Percentiles rank a stretch among this genome's conserved stretches.
These are phyloP conservation scores for Carassius carassius DNA, from an alignment of 2,113 vertebrate genomes.

Conservation along the genomic window DNA sequence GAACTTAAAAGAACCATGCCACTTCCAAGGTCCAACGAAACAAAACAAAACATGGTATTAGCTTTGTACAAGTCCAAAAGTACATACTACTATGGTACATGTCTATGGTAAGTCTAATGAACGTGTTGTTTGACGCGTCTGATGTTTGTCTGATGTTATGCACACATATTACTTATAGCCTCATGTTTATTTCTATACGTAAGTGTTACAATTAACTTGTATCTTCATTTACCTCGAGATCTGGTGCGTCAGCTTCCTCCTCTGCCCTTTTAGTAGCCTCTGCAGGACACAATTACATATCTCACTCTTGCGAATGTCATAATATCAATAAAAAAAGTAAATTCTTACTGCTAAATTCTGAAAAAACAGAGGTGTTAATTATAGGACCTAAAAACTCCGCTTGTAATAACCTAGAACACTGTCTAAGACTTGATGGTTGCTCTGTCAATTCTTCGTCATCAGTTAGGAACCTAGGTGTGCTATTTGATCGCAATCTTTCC, in stretches of 20 bases:
- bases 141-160: neutral
- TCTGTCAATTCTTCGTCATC: too few species aligned
- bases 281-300: conserved; percentile 50
- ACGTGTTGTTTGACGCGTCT: neutral
- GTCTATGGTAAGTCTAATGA: neutral
- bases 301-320: neutral
- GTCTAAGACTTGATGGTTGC: too few species aligned
- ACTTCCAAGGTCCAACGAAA: neutral
- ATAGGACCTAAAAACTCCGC: too few species aligned
- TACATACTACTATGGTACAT: neutral
- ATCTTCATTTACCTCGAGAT: conserved; percentile 63
- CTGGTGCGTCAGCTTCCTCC: conserved; percentile 63
- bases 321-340: too few species aligned
- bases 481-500: too few species aligned
- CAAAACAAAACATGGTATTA: neutral
- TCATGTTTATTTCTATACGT: neutral
- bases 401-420: too few species aligned
- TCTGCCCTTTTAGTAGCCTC: conserved; percentile 65
- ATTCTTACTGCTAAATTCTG: too few species aligned
- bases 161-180: neutral
- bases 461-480: too few species aligned
- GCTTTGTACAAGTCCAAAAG: neutral
- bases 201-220: neutral
- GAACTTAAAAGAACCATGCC: neutral
- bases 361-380: too few species aligned